A percentile compares a stretch with the other conserved stretches of the same genome.
Conservation (phyloP, 2,113 vertebrate genomes). For the Centropus unirufus region DNA sequence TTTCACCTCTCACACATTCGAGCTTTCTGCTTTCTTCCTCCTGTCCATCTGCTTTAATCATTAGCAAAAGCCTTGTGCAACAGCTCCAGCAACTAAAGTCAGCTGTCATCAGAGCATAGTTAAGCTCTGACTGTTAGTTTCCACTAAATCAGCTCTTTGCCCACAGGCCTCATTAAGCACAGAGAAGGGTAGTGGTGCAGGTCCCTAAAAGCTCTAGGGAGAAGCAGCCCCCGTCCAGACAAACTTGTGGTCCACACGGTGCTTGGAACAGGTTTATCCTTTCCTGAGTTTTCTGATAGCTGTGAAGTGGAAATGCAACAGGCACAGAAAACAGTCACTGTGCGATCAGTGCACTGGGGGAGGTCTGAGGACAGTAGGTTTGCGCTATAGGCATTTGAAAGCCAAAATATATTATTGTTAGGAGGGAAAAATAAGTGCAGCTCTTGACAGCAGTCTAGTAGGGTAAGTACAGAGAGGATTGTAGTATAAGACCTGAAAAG, state of each 20-base stretch:
- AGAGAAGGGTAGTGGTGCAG: constrained; percentile 60
- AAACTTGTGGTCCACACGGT: constrained; percentile 16
- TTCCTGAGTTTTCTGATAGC: neutral
- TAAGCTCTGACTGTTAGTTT: constrained; percentile 80
- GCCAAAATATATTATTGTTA: neutral
- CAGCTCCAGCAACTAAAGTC: constrained; percentile 77
- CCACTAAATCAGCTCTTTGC: constrained; percentile 78
- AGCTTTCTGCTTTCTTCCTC: constrained; percentile 81
- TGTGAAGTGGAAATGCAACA: neutral
- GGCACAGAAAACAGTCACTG: fast-evolving
- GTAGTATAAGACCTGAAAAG: neutral
- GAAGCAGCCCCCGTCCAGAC: constrained; percentile 7
- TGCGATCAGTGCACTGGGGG: fast-evolving
- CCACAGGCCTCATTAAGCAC: constrained; percentile 77
- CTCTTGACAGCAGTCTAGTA: neutral
- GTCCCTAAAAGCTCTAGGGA: constrained; percentile 52
- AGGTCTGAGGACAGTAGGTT: neutral
- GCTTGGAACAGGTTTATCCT: neutral
- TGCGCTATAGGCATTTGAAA: neutral
- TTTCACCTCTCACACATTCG: constrained; percentile 83
- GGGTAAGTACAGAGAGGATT: neutral
- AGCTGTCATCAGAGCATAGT: constrained; percentile 82
- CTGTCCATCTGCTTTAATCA: constrained; percentile 84
- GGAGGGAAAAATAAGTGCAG: neutral
- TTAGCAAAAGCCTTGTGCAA: constrained; percentile 80